phyloP scores from a whole-genome alignment of 1,140 invertebrate species.

The Propsilocerus akamusi region DNA sequence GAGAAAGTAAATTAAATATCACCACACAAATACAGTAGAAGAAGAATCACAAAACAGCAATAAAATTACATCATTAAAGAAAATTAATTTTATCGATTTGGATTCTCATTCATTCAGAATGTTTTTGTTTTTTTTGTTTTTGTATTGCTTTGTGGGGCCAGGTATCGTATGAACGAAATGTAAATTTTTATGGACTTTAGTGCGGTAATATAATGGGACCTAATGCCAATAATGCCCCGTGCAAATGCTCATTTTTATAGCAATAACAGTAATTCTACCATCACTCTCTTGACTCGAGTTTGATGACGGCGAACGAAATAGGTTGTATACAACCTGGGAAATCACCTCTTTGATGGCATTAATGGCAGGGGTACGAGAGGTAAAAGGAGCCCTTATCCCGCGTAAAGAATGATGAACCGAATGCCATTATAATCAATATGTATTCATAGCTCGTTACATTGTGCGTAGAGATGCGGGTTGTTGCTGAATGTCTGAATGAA shows the following conservation, averaged over 20 bases:
- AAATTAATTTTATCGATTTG: constrained; percentile 4
- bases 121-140: neutral
- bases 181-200: constrained; percentile 1
- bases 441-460: constrained; percentile 1
- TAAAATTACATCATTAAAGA: constrained; percentile 4
- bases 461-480: neutral
- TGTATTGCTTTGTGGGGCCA: neutral
- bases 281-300: neutral
- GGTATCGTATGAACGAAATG: neutral
- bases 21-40: too few relatives aligned
- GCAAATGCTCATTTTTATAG: neutral
- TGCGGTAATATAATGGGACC: neutral
- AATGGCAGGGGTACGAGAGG: neutral
- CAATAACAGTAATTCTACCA: neutral
- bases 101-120: too few relatives aligned
- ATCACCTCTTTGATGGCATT: too few relatives aligned
- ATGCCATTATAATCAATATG: constrained; percentile 1
- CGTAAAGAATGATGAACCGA: neutral
- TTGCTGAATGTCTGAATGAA: constrained; percentile 1
- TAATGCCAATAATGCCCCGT: neutral
- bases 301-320: neutral
- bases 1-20: too few relatives aligned
- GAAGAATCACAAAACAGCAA: too few relatives aligned
- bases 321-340: neutral
- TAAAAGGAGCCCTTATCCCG: neutral